Evolutionary conservation across 1,140 invertebrate genomes (phyloP), one percentile per base, ranked within the genome.

Genomic region (Asobara japonica): DNA sequence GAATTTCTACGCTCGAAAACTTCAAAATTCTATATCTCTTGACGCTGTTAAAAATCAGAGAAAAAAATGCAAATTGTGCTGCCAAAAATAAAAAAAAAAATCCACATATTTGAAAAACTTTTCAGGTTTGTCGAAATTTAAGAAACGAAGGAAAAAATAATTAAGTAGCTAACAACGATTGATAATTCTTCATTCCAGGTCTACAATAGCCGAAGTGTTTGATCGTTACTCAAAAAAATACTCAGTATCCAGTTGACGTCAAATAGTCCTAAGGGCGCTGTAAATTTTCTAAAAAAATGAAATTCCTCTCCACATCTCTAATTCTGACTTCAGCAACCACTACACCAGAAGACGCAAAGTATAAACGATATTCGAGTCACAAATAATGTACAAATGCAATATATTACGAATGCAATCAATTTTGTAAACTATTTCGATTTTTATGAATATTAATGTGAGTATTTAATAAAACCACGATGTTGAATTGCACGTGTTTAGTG

Each of bases 171-270:
- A n/a, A n/a, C n/a, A n/a, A n/a, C n/a, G n/a, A n/a, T n/a, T n/a
- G n/a, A n/a, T n/a, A 45, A 2, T 45, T 72, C 65, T 0, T 48
- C n/a, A n/a, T 38, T 77, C 3, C 38, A 64, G 67, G 30, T 79
- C 80, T 4, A 87, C 88, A 25, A 89, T 89, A 71, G 83, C 82
- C 2, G 88, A 89, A 78, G 85, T 87, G 0, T 90, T 91, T 81
- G 81, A 90, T 29, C 82, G 85, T 75, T 87, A 85, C 20, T 84
- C 87, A 72, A 86, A 83, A 33, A 90, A 90, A 76, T 90, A 90
- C 79, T 83, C 87, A 8, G 71, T 77, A 1, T 22, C 73, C n/a
- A 86, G 82, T 76, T 84, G 82, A 86, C 80, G 31, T 29, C 13
- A 69, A 36, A 45, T 62, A 20, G 13, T 71, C 11, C 5, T 29